A percentile compares a stretch with the other conserved stretches of the same genome.
These are phyloP conservation scores for Drosophila lutescens DNA, from an alignment of 2,888 invertebrate genomes.

Conservation along the genomic window DNA sequence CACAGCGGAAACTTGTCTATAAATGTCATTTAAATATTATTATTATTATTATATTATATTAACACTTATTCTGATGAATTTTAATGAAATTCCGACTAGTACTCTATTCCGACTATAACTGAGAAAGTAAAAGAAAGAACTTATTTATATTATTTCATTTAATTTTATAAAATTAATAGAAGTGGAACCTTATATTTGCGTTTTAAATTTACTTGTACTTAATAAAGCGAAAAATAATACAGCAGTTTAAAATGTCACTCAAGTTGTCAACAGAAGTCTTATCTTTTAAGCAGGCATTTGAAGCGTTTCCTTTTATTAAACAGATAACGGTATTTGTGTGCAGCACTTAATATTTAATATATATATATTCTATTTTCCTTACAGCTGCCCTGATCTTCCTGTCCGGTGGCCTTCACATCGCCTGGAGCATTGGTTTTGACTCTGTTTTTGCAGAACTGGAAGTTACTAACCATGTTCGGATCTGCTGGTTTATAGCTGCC, in stretches of 20 bases:
- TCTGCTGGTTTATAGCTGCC: constrained; percentile 73
- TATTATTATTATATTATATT: too few relatives aligned
- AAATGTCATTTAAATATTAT: constrained; percentile 5
- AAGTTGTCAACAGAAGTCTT: constrained; percentile 7
- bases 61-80: too few relatives aligned
- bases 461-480: constrained; percentile 57
- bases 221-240: not conserved
- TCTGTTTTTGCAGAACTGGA: constrained; percentile 28
- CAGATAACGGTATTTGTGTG: constrained; percentile 1
- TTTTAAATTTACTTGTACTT: not conserved
- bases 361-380: not conserved
- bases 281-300: not conserved
- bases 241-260: not conserved
- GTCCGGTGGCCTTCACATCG: constrained; percentile 75
- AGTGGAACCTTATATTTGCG: not conserved
- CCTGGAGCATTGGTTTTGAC: constrained; percentile 73
- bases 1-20: constrained; percentile 7
- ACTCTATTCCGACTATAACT: too few relatives aligned
- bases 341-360: constrained; percentile 1
- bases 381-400: constrained; percentile 68
- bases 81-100: too few relatives aligned
- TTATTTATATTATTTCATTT: too few relatives aligned
- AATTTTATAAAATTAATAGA: too few relatives aligned
- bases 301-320: not conserved
- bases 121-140: too few relatives aligned